Conservation (phyloP, 1,140 invertebrate species). For the Monochamus saltuarius region DNA sequence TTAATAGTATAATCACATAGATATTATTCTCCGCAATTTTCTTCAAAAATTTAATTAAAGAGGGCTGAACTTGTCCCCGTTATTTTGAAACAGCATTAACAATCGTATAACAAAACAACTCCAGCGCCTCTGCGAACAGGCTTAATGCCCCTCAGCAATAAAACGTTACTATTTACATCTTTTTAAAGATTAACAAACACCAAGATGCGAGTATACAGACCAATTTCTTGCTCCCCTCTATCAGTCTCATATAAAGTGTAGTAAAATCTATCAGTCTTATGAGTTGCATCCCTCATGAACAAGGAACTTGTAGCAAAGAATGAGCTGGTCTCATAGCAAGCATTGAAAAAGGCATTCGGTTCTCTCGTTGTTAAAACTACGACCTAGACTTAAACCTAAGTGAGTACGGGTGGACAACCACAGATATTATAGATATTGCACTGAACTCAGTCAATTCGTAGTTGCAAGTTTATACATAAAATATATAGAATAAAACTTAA, state of each 20-base stretch:
- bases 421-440: constrained; percentile 50
- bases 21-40: constrained; percentile 19
- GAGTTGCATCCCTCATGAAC: constrained; percentile 42
- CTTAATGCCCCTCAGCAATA: constrained; percentile 44
- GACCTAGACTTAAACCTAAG: constrained; percentile 29
- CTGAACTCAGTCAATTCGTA: constrained; percentile 46
- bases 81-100: constrained; percentile 7
- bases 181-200: constrained; percentile 38
- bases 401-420: constrained; percentile 50
- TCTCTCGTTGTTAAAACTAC: constrained; percentile 14
- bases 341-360: constrained; percentile 28
- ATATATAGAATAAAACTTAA: constrained; percentile 50
- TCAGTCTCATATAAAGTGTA: constrained; percentile 48
- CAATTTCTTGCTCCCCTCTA: constrained; percentile 25
- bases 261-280: constrained; percentile 52
- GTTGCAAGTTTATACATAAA: constrained; percentile 42
- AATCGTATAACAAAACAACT: too few relatives aligned
- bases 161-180: constrained; percentile 43
- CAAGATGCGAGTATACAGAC: constrained; percentile 29
- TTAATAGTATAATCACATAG: constrained; percentile 35
- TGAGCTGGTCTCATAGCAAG: constrained; percentile 42
- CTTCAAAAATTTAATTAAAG: constrained; percentile 1
- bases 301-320: constrained; percentile 51
- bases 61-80: background rate
- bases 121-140: constrained; percentile 22